Conservation (phyloP, 2,113 vertebrate genomes). For the Phylloscopus trochilus region DNA sequence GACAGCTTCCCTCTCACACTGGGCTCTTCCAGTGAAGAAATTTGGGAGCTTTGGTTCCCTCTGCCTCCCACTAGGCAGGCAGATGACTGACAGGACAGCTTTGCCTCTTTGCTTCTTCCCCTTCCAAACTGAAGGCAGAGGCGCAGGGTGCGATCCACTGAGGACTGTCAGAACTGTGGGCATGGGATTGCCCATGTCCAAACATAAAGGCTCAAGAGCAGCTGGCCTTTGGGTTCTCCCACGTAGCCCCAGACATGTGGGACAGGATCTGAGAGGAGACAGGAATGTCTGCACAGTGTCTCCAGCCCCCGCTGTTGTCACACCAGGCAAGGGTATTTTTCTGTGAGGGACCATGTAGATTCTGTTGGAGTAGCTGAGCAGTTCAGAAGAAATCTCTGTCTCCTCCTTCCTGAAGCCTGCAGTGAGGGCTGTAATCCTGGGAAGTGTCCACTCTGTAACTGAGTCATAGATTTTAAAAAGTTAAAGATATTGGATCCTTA, state of each 20-base stretch:
- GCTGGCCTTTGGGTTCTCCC: background rate
- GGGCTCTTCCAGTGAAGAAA: background rate
- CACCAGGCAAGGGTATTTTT: background rate
- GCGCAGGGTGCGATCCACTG: background rate
- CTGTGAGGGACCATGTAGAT: background rate
- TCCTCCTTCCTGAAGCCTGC: background rate
- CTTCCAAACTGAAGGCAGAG: background rate
- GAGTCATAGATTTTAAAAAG: background rate
- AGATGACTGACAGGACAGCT: background rate
- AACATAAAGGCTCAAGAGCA: background rate
- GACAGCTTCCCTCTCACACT: background rate
- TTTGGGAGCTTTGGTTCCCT: background rate
- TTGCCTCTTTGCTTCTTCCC: background rate
- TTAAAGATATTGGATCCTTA: background rate
- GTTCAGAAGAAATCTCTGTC: background rate
- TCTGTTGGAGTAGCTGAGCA: background rate
- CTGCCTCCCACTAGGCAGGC: background rate
- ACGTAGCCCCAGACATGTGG: background rate
- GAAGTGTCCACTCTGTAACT: background rate
- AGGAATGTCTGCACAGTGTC: background rate
- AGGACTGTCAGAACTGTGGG: background rate
- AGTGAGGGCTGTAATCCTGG: background rate
- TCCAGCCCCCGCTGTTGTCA: background rate
- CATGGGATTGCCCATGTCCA: rapidly evolving
- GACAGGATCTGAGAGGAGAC: background rate